These are phyloP conservation scores for Girardia tigrina DNA, from an alignment of 2,888 invertebrate species.

Conservation along the genomic window DNA sequence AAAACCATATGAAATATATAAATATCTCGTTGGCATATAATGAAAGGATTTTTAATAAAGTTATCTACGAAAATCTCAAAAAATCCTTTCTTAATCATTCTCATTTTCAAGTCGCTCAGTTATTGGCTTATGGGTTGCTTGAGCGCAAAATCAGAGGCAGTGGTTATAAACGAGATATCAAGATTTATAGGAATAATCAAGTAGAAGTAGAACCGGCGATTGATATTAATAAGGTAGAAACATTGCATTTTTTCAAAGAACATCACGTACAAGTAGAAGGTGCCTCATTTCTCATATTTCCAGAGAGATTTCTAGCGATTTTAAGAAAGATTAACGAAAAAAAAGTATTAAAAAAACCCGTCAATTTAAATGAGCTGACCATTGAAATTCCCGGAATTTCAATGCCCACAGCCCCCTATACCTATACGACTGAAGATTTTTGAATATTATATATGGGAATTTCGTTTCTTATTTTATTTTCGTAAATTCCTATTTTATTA, in stretches of 20 bases:
- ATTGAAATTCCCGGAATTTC: slow-evolving; percentile 15
- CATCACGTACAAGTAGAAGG: neutral
- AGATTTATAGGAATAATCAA: neutral
- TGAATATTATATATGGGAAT: too few species aligned
- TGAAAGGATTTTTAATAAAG: neutral
- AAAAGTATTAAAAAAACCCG: neutral
- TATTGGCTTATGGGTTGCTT: neutral
- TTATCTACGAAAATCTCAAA: neutral
- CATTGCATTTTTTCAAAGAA: neutral
- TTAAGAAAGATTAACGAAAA: neutral
- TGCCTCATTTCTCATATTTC: neutral
- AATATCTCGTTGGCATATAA: neutral
- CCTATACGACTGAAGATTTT: neutral
- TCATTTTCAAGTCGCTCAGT: neutral
- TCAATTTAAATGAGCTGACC: neutral
- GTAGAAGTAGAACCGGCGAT: neutral
- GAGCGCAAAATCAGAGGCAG: neutral
- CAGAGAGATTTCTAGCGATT: neutral
- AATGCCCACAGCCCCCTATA: neutral
- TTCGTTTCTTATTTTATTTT: too few species aligned
- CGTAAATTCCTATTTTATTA: too few species aligned
- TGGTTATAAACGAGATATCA: neutral
- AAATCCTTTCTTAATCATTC: neutral
- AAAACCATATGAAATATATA: neutral
- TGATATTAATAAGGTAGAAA: neutral